Percentiles rank a stretch among this genome's conserved stretches.
phyloP scores from a whole-genome alignment of 2,797 vertebrate genomes.

The Garrulus glandarius region DNA sequence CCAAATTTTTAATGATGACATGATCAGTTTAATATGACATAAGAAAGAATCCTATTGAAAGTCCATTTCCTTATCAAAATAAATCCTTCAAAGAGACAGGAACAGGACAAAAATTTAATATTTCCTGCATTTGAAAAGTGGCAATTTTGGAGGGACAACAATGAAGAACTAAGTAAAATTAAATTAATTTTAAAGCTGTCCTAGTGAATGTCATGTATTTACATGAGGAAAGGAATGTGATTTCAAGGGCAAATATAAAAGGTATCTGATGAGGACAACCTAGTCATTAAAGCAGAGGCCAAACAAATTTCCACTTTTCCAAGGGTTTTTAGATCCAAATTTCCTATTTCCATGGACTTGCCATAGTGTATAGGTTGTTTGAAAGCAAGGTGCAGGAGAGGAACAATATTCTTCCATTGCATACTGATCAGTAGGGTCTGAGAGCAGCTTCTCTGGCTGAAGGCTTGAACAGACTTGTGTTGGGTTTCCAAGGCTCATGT shows the following conservation, averaged over 20 bases:
- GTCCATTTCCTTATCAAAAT: not conserved
- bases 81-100: not conserved
- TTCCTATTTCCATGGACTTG: not conserved
- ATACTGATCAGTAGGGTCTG: not conserved
- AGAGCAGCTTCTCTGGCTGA: not conserved
- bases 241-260: not conserved
- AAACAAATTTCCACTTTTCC: not conserved
- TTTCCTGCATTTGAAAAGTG: not conserved
- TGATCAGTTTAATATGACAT: not conserved
- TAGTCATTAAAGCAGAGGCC: not conserved
- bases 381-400: not conserved
- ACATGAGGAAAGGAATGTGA: not conserved
- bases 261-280: not conserved
- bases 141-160: not conserved
- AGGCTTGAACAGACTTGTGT: not conserved
- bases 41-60: not conserved
- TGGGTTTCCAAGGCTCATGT: not conserved
- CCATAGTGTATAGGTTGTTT: not conserved
- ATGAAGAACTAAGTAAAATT: not conserved
- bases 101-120: not conserved
- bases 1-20: not conserved
- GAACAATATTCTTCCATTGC: not conserved
- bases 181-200: not conserved
- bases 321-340: not conserved
- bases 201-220: not conserved